Percentiles rank a stretch among this genome's conserved stretches.
Conservation (phyloP, 2,113 vertebrate species). For the Mustela lutreola region DNA sequence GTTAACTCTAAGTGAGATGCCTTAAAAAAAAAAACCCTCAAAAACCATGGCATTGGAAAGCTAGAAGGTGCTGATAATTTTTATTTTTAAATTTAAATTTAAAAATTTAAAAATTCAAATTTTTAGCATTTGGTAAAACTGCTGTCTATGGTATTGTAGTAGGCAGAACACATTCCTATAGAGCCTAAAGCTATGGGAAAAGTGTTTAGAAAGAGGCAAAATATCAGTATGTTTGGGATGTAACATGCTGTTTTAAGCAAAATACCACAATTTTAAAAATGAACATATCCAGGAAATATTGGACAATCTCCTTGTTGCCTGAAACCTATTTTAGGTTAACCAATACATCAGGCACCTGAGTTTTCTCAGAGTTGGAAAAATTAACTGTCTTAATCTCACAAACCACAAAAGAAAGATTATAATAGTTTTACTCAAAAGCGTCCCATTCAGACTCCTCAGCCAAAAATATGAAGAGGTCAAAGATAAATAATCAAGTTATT, state of each 20-base stretch:
- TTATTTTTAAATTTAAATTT: too few relatives aligned
- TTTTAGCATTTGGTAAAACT: not conserved
- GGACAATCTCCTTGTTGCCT: not conserved
- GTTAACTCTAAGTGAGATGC: not conserved
- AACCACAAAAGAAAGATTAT: not conserved
- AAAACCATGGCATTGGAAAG: not conserved
- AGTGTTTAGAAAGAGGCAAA: not conserved
- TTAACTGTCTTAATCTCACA: not conserved
- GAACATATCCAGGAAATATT: constrained; percentile 25
- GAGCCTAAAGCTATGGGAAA: not conserved
- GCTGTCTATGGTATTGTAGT: not conserved
- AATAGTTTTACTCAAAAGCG: not conserved
- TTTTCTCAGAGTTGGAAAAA: not conserved
- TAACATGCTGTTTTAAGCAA: not conserved
- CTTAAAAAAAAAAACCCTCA: not conserved
- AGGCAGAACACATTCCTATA: not conserved
- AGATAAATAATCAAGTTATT: not conserved
- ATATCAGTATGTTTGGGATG: not conserved
- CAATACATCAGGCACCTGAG: not conserved
- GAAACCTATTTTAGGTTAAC: not conserved
- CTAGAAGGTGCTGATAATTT: not conserved
- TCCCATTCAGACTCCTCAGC: not conserved
- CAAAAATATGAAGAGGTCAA: not conserved
- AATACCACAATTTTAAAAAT: not conserved
- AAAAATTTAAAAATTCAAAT: too few relatives aligned